Evolutionary conservation across 1,140 invertebrate genomes (phyloP), one percentile per base, ranked within the genome.

Genomic region (Orchesella cincta): DNA sequence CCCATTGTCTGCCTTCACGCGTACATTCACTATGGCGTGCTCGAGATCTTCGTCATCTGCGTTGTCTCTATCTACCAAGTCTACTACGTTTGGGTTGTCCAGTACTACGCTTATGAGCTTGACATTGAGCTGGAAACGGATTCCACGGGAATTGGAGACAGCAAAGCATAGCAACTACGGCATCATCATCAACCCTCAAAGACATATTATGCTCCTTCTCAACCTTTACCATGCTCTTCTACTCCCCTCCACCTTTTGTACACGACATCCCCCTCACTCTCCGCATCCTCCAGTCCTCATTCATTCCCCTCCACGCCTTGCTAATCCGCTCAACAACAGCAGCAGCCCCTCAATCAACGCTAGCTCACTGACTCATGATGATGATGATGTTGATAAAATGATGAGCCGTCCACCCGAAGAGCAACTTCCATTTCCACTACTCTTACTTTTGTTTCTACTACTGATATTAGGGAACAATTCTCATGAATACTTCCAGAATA

Each of bases 121-220:
- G 76, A 77, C 70, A 77, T 77, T 36, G 70, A 73, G 33, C 52
- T 77, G 70, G 76, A 77, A 34, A 57, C 76, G 20, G 76, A 77
- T 5, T 77, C 76, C 29, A 73, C 71, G 35, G 46, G 71, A 51
- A 71, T 72, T 20, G 70, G 28, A 36, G 67, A 71, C 23, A 57
- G 67, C 33, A 76, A 70, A 71, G 67, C 67, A 46, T 46, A 18
- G 18, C 39, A 46, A 46, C 5, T 8, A 46, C 18, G 5, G 18
- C 18, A 18, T 18, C 5, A 8, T 46, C 39, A 46, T 46, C 18
- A 46, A 46, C 39, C 18, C 39, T 46, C 39, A n/a, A n/a, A n/a
- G n/a, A n/a, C n/a, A n/a, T n/a, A n/a, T n/a, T n/a, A n/a, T n/a
- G n/a, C n/a, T n/a, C n/a, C n/a, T n/a, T n/a, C n/a, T n/a, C n/a